These are phyloP conservation scores for Catocala fraxini DNA, from an alignment of 2,888 invertebrate species.

Conservation along the genomic window DNA sequence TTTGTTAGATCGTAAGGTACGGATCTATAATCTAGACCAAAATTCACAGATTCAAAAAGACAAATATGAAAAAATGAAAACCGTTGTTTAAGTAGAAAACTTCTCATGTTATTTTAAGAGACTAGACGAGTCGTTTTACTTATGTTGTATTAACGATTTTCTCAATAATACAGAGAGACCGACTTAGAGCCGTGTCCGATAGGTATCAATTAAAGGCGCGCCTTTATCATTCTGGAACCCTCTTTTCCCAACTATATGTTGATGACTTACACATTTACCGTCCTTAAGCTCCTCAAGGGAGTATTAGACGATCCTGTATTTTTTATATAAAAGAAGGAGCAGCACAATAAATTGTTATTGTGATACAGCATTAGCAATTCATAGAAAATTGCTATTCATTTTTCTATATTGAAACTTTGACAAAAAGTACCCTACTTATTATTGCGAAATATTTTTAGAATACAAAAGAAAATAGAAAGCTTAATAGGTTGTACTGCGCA, in stretches of 20 bases:
- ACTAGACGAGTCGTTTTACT: neutral
- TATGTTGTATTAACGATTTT: neutral
- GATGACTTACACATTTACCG: constrained; percentile 4
- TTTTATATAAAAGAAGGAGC: neutral
- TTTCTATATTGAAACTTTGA: constrained; percentile 18
- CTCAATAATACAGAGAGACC: neutral
- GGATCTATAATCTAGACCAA: no score
- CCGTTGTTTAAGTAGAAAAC: no score
- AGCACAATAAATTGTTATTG: constrained; percentile 4
- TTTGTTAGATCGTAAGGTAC: no score
- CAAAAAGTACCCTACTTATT: constrained; percentile 25
- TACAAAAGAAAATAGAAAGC: constrained; percentile 52
- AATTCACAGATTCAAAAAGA: no score
- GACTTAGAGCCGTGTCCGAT: neutral
- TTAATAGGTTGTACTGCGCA: constrained; percentile 64
- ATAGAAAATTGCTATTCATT: constrained; percentile 9
- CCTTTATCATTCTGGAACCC: constrained; percentile 2
- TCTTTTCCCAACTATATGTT: neutral
- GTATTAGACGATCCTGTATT: neutral
- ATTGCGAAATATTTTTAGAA: constrained; percentile 51
- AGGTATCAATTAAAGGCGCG: neutral
- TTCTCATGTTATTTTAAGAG: no score
- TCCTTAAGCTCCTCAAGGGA: constrained; percentile 8
- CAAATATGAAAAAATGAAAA: no score
- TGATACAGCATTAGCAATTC: constrained; percentile 11